These are phyloP conservation scores for Sminthurinus signatus DNA, from an alignment of 1,140 invertebrate genomes.

Conservation along the genomic window DNA sequence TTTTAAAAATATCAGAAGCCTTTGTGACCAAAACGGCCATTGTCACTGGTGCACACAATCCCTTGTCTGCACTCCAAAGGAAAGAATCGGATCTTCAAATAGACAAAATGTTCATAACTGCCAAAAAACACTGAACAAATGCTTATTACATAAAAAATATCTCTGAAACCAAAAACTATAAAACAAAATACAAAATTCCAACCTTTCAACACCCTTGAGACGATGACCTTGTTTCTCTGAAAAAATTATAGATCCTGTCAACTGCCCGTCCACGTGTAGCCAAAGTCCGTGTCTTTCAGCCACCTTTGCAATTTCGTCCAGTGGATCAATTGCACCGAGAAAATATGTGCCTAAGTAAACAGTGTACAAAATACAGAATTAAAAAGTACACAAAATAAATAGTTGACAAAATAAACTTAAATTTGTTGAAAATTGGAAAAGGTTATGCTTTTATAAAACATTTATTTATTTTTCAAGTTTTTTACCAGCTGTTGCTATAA, in stretches of 20 bases:
- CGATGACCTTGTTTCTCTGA: not conserved
- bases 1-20: not conserved
- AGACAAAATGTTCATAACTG: not conserved
- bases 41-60: not conserved
- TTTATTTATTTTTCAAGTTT: too few species aligned
- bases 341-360: slow-evolving; percentile 78
- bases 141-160: not conserved
- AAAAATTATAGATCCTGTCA: not conserved
- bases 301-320: slow-evolving; percentile 86
- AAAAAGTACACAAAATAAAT: too few species aligned
- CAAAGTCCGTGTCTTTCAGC: slow-evolving; percentile 90
- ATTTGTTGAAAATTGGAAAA: too few species aligned
- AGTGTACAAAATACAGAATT: too few species aligned
- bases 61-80: not conserved
- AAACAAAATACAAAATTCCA: not conserved
- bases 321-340: slow-evolving; percentile 90
- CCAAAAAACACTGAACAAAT: not conserved
- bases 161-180: not conserved
- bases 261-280: slow-evolving; percentile 94
- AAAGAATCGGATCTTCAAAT: not conserved
- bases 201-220: slow-evolving; percentile 1
- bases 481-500: slow-evolving; percentile 77
- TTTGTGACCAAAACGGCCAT: not conserved
- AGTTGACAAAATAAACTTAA: too few species aligned
- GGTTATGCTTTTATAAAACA: too few species aligned